These are phyloP conservation scores for Catocala fraxini DNA, from an alignment of 2,888 invertebrate species.

Conservation along the genomic window DNA sequence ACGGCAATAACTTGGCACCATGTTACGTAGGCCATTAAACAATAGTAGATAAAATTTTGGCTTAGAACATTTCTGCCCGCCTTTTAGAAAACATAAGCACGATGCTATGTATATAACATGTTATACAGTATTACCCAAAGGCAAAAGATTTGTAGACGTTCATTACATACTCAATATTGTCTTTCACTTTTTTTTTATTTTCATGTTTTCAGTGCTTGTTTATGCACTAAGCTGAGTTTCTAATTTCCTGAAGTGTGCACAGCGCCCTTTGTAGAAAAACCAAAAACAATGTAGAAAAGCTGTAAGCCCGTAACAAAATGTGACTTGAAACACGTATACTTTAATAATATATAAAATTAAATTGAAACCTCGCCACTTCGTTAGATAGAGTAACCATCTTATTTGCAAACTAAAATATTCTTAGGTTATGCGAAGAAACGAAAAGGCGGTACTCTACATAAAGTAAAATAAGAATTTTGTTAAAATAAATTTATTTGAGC, in stretches of 20 bases:
- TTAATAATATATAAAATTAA: not conserved
- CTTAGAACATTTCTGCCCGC: too few species aligned
- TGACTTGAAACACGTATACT: not conserved
- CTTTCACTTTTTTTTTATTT: not conserved
- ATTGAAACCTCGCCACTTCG: constrained; percentile 15
- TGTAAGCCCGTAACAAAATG: not conserved
- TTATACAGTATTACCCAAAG: too few species aligned
- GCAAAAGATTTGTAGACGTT: too few species aligned
- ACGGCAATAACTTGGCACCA: too few species aligned
- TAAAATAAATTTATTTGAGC: constrained; percentile 16
- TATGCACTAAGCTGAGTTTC: constrained; percentile 35
- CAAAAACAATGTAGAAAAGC: not conserved
- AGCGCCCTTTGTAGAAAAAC: not conserved
- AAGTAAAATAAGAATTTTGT: constrained; percentile 9
- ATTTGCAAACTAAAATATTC: constrained; percentile 15
- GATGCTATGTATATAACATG: too few species aligned
- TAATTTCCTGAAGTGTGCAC: constrained; percentile 1
- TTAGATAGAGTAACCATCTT: constrained; percentile 12
- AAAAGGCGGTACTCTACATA: constrained; percentile 8
- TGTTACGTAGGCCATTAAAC: too few species aligned
- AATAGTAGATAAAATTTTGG: too few species aligned
- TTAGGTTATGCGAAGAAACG: constrained; percentile 6
- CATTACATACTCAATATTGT: too few species aligned
- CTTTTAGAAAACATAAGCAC: too few species aligned
- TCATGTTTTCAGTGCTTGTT: not conserved